Base-by-base conservation (phyloP, 2,113 vertebrate species). In the Phocoena sinus region DNA sequence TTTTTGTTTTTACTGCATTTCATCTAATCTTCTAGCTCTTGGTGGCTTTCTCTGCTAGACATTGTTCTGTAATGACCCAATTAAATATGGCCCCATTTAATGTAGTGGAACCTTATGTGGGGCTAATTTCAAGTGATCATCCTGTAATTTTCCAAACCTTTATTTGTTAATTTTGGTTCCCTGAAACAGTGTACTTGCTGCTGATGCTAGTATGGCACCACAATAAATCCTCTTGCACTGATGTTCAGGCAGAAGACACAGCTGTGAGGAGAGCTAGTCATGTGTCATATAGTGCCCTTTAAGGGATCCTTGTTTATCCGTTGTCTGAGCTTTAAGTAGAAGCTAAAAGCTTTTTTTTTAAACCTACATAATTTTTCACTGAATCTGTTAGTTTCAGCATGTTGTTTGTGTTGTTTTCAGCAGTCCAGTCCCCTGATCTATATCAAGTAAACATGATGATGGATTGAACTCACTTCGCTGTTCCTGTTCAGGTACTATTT, bases 21-120 rank as follows among this genome's bases (percentile, higher is more conserved):
- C 80, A 94, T 92, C 79, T 85, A 89, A 89, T 90, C 95, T 89
- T 96, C 86, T 91, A 87, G 25, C 26, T 95, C 23, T 73, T 97
- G 93, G 65, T 96, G 76, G 33, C 88, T 96, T 96, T 95, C 80
- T 95, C 83, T 96, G 93, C 47, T 94, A 90, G 73, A 87, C 76
- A 86, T 63, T 92, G 79, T 84, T 96, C 70, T 90, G 14, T 63
- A 96, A 60, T 94, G 95, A 97, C 95, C 93, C 95, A 96, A 53
- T 98, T 97, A 97, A 97, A 95, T 76, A 70, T 81, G 74, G 31
- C 58, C 70, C 87, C 44, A 56, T 94, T 97, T 96, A 92, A 81
- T 89, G 65, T 44, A 67, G 63, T 80, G 41, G 21, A 33, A 91
- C 53, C 87, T 97, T 83, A 81, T 70, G 31, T 77, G 76, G 23